Conservation (phyloP, 2,888 invertebrate genomes). For the Malthinus flaveolus region DNA sequence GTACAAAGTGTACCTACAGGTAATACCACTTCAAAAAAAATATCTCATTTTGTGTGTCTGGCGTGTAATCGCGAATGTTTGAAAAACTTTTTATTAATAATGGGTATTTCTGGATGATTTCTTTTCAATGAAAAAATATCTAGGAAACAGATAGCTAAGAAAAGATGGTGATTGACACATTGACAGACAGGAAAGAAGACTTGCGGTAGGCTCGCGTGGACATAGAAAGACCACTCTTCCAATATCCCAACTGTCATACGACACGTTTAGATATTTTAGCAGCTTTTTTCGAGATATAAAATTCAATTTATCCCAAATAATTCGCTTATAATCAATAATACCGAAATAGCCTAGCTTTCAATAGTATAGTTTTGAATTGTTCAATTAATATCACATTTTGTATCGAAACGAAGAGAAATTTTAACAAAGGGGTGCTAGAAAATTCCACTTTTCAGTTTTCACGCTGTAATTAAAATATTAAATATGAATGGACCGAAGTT, state of each 20-base stretch:
- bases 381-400: too few species aligned
- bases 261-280: conserved; percentile 12
- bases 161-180: conserved; percentile 31
- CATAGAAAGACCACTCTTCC: conserved; percentile 28
- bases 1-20: conserved; percentile 24
- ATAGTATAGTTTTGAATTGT: too few species aligned
- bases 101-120: not conserved
- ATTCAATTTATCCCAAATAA: conserved; percentile 2
- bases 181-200: conserved; percentile 30
- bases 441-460: too few species aligned
- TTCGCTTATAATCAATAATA: conserved; percentile 3
- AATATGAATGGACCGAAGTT: too few species aligned
- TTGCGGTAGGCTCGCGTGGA: conserved; percentile 29
- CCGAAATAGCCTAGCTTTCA: not conserved
- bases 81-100: not conserved
- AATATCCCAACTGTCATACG: conserved; percentile 34
- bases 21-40: conserved; percentile 20
- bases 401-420: too few species aligned
- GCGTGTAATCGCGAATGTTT: too few species aligned
- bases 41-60: conserved; percentile 7
- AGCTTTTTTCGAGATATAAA: conserved; percentile 3
- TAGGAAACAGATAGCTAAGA: conserved; percentile 23
- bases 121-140: conserved; percentile 12
- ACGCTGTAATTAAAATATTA: too few species aligned
- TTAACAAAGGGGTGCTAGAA: too few species aligned